Evolutionary conservation across 2,113 vertebrate genomes (phyloP), one percentile per base, ranked within the genome.

Genomic region (Nibea albiflora): DNA sequence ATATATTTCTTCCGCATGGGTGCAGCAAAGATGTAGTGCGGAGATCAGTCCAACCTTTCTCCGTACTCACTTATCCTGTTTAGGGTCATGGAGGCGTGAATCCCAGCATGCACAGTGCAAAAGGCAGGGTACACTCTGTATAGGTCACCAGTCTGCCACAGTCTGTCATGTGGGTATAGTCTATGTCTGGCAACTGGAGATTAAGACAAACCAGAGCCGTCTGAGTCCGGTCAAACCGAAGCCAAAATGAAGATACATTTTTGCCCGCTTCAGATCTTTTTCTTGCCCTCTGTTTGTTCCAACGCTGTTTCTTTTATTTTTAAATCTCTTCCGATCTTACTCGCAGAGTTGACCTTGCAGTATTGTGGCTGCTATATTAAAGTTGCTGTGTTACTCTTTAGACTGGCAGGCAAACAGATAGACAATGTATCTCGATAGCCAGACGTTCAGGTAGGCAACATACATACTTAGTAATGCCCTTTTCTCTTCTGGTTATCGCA

Each of bases 401-500:
- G 24, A 74, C 44, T 62, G 31, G 31, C 62, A 81, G 76, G 44
- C 56, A 84, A 81, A 85, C 63, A 77, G 66, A 73, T 50, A 77
- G 50, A 86, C 67, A 58, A 65, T 62, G 54, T 85, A 88, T 86
- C 87, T 83, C 1, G 42, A 85, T 70, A 73, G 64, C 69, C 79
- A 89, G 79, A 80, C 68, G 14, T 78, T 78, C 56, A 87, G 82
- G 73, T 85, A 56, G 81, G 83, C 65, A 77, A 78, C 80, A 78
- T 64, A 73, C 70, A 64, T 66, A 78, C 86, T 84, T 76, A 83
- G 82, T 72, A 68, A 78, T 84, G 80, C 61, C 64, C 80, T 85
- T 88, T 85, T 75, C 78, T 88, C 84, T 89, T 79, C 44, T 85
- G 84, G 72, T 86, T 92, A 90, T 93, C 87, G 46, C 24, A 57